Conservation (phyloP, 23 tunicate genomes). For the Trididemnum nubilum region DNA sequence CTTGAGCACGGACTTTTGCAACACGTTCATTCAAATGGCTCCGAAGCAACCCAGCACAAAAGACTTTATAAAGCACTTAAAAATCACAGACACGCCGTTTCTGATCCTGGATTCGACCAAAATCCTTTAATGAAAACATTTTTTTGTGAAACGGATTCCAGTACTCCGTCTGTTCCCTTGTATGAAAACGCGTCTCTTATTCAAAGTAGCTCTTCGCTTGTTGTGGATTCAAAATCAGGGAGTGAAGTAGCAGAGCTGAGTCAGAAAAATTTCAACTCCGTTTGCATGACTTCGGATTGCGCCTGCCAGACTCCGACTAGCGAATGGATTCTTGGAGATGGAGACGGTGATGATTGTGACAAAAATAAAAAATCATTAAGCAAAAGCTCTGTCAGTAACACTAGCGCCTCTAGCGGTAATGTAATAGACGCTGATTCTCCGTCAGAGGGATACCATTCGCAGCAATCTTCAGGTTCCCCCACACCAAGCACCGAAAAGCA, state of each 20-base stretch:
- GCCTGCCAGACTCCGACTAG: constrained; percentile 50
- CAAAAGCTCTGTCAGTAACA: not conserved
- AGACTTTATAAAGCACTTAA: constrained; percentile 51
- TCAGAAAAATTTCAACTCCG: not conserved
- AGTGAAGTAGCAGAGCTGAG: not conserved
- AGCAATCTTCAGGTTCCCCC: constrained; percentile 93
- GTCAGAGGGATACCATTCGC: constrained; percentile 92
- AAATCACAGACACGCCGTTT: constrained; percentile 78
- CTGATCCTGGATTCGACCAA: constrained; percentile 70
- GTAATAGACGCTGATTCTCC: constrained; percentile 45
- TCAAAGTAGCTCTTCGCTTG: not conserved
- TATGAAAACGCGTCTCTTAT: not conserved
- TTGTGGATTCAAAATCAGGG: not conserved
- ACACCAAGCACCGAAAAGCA: constrained; percentile 73
- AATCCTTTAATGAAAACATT: constrained; percentile 2
- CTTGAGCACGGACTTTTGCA: constrained; percentile 56
- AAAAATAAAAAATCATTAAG: not conserved
- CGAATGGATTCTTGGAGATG: constrained; percentile 10
- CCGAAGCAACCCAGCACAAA: constrained; percentile 2
- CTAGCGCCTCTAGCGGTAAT: constrained; percentile 40
- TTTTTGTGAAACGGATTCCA: not conserved
- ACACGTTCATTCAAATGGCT: constrained; percentile 28
- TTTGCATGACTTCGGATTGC: constrained; percentile 23
- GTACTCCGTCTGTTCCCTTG: not conserved
- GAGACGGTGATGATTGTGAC: not conserved